phyloP scores from a whole-genome alignment of 2,113 vertebrate genomes.

The Chaetops frenatus region DNA sequence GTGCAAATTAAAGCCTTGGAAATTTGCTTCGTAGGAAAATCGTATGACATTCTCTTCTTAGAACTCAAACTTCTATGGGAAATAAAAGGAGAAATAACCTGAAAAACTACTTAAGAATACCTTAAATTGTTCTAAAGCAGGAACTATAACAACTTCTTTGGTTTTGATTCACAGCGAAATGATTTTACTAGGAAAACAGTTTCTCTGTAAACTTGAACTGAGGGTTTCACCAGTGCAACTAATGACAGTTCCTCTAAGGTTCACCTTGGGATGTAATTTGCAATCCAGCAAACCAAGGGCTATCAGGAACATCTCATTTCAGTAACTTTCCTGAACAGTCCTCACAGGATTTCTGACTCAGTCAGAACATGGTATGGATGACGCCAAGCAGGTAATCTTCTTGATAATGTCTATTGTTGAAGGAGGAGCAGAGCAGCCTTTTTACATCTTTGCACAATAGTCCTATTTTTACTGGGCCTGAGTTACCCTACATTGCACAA shows the following conservation, averaged over 20 bases:
- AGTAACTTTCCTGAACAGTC: neutral
- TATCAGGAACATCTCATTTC: neutral
- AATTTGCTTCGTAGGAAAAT: neutral
- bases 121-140: neutral
- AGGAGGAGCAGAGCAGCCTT: accelerated
- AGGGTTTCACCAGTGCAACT: neutral
- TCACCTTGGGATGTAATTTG: neutral
- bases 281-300: neutral
- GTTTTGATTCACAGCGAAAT: neutral
- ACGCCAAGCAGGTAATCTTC: neutral
- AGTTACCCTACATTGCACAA: neutral
- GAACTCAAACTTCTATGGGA: neutral
- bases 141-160: neutral
- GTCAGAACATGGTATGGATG: neutral
- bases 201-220: neutral
- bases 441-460: neutral
- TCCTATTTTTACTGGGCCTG: neutral
- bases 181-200: neutral
- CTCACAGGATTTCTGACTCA: neutral
- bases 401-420: neutral
- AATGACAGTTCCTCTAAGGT: neutral
- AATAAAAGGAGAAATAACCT: neutral
- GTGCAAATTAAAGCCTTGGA: neutral
- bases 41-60: neutral
- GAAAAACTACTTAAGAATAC: neutral